Evolutionary conservation across 2,888 invertebrate species (phyloP).

Genomic region (Macroteleia sp.): DNA sequence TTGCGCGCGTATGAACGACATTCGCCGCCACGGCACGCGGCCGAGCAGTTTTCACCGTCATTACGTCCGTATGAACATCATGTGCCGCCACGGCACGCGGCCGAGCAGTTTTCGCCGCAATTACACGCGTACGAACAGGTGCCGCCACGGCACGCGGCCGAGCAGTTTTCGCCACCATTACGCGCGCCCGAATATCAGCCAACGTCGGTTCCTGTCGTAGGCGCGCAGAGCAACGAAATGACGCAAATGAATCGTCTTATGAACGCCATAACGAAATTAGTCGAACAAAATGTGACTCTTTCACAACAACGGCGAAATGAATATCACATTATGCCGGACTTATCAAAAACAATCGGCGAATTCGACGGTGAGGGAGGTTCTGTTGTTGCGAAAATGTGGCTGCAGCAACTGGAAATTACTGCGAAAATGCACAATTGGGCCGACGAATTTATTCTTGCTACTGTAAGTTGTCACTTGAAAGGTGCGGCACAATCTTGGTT

Average conservation of each 20-base stretch:
- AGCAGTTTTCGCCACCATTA: too few relatives aligned
- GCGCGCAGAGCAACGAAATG: too few relatives aligned
- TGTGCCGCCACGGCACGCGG: too few relatives aligned
- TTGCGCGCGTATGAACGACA: too few relatives aligned
- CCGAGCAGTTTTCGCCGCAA: too few relatives aligned
- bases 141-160: too few relatives aligned
- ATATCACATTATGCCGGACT: not conserved
- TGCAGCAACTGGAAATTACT: not conserved
- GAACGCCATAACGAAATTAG: not conserved
- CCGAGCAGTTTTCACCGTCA: too few relatives aligned
- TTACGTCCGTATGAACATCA: too few relatives aligned
- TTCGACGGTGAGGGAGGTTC: not conserved
- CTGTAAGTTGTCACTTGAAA: not conserved
- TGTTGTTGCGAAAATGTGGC: not conserved
- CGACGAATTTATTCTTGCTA: not conserved
- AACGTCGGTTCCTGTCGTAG: too few relatives aligned
- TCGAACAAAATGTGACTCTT: not conserved
- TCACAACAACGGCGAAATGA: not conserved
- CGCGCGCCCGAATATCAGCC: too few relatives aligned
- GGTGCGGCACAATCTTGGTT: not conserved
- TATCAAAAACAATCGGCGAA: not conserved
- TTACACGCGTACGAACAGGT: too few relatives aligned
- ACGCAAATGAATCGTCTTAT: not conserved
- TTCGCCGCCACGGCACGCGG: too few relatives aligned
- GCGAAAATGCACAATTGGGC: not conserved